phyloP scores from a whole-genome alignment of 2,888 invertebrate genomes.

The Apeira syringaria region DNA sequence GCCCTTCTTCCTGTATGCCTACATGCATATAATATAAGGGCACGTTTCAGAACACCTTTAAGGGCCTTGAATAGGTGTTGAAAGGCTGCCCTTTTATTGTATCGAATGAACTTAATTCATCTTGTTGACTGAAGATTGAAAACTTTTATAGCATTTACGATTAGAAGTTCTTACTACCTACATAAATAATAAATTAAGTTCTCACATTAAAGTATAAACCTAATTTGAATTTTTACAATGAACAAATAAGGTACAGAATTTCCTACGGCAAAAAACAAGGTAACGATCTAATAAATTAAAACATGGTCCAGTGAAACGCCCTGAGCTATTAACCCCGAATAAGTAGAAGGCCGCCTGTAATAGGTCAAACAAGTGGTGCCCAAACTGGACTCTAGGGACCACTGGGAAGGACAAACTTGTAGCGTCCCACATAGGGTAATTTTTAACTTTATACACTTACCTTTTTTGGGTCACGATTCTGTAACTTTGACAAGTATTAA shows the following conservation, averaged over 20 bases:
- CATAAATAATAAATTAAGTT: not conserved
- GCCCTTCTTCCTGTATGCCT: too few species aligned
- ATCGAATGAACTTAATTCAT: too few species aligned
- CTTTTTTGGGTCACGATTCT: too few species aligned
- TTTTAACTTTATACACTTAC: too few species aligned
- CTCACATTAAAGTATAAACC: not conserved
- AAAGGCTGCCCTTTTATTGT: too few species aligned
- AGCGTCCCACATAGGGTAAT: not conserved
- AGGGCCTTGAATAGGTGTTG: too few species aligned
- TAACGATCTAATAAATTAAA: conserved; percentile 8
- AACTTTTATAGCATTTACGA: too few species aligned
- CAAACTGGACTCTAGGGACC: not conserved
- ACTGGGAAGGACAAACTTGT: not conserved
- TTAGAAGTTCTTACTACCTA: too few species aligned
- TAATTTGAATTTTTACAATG: conserved; percentile 1
- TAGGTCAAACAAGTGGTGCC: conserved; percentile 6
- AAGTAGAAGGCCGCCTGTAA: conserved; percentile 6
- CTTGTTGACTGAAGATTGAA: too few species aligned
- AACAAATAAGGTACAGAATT: conserved; percentile 2
- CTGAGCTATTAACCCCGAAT: conserved; percentile 11
- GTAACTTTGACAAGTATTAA: too few species aligned
- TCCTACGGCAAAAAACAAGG: conserved; percentile 5
- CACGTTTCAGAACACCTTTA: too few species aligned
- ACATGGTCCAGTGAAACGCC: conserved; percentile 7
- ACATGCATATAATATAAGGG: too few species aligned